Conservation (phyloP, 2,113 vertebrate genomes). For the Cyanocitta stelleri region DNA sequence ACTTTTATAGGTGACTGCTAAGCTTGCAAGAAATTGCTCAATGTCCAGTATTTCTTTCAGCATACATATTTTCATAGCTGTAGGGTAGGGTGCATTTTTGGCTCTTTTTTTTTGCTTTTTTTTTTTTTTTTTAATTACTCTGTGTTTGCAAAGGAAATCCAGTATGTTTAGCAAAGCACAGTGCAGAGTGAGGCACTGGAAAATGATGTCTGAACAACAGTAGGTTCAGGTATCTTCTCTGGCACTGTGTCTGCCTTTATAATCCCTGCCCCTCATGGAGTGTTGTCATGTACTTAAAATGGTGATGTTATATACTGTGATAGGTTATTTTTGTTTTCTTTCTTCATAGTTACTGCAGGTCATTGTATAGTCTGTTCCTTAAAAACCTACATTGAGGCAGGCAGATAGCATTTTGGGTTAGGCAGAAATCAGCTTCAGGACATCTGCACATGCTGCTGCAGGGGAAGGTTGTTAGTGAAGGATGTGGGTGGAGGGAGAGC, state of each 20-base stretch:
- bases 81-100: background rate
- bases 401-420: background rate
- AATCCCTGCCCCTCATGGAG: background rate
- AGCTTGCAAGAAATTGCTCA: background rate
- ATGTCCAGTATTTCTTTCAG: background rate
- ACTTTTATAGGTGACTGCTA: background rate
- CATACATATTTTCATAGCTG: background rate
- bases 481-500: background rate
- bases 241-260: background rate
- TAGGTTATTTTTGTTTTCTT: background rate
- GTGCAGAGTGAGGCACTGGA: background rate
- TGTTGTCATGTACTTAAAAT: background rate
- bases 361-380: background rate
- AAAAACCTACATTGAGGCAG: background rate
- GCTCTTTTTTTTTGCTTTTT: background rate
- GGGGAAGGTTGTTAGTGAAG: background rate
- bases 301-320: background rate
- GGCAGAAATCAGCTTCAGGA: background rate
- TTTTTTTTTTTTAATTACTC: background rate
- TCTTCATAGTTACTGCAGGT: background rate
- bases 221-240: background rate
- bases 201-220: background rate
- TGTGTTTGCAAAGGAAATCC: background rate
- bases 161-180: background rate
- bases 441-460: fast-evolving